Evolutionary conservation across 2,797 vertebrate species (phyloP).

Genomic region (Muscicapa striata): DNA sequence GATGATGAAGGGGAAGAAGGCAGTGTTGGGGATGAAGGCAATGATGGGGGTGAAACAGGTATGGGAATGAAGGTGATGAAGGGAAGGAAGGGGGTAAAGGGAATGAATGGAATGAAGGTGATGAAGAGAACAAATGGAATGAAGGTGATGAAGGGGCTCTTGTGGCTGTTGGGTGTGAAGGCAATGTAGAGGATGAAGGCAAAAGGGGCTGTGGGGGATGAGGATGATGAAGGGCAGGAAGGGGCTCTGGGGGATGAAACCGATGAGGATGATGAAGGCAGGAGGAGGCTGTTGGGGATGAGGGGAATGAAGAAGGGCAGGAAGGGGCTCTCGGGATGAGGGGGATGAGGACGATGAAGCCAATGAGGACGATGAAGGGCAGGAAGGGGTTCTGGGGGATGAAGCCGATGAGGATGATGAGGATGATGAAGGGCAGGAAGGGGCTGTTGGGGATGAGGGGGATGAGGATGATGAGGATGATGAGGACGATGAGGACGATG

Average conservation of each 20-base stretch:
- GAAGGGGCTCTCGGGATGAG: too few relatives aligned
- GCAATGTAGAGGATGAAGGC: neutral
- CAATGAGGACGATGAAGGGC: accelerated
- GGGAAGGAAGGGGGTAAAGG: neutral
- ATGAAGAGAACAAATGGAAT: neutral
- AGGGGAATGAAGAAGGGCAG: neutral
- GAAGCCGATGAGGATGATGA: too few relatives aligned
- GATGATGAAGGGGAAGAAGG: neutral
- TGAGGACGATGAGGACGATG: too few relatives aligned
- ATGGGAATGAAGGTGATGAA: neutral
- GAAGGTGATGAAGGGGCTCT: too few relatives aligned
- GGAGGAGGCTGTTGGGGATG: neutral
- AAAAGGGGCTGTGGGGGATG: neutral
- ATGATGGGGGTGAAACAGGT: too few relatives aligned
- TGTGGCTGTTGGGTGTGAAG: neutral
- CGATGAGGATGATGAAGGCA: too few relatives aligned
- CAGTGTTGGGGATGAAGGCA: accelerated
- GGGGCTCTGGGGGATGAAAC: too few relatives aligned
- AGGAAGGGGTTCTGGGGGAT: neutral
- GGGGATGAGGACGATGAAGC: too few relatives aligned
- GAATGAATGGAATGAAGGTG: neutral
- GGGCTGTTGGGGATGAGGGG: neutral
- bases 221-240: too few relatives aligned
- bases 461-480: too few relatives aligned
- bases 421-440: neutral